Percentiles rank a stretch among this genome's conserved stretches.
Conservation (phyloP, 2,888 invertebrate species). For the Drosophila hawaiiensis region DNA sequence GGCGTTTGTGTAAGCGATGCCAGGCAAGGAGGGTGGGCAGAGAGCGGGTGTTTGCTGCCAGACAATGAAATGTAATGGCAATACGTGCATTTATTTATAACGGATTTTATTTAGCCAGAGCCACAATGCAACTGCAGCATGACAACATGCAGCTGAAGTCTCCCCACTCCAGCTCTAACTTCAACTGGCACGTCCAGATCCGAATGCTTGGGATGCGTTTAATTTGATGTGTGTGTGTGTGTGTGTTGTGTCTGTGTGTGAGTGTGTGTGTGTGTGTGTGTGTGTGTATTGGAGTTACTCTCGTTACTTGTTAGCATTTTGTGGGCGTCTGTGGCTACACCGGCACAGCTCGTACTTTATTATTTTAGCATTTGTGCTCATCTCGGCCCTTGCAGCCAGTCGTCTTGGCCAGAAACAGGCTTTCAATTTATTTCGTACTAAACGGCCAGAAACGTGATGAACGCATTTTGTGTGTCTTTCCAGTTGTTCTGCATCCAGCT, state of each 20-base stretch:
- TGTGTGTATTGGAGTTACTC: constrained; percentile 34
- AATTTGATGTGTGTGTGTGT: not conserved
- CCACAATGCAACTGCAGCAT: constrained; percentile 44
- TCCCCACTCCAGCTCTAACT: constrained; percentile 5
- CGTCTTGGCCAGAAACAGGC: constrained; percentile 27
- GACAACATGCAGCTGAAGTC: constrained; percentile 38
- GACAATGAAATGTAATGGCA: constrained; percentile 75
- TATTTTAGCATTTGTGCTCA: constrained; percentile 45
- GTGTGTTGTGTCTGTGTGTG: not conserved
- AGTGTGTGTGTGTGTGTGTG: constrained; percentile 1
- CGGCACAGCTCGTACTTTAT: constrained; percentile 44
- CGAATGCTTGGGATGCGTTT: constrained; percentile 33
- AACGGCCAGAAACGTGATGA: constrained; percentile 71
- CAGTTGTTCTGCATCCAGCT: not conserved
- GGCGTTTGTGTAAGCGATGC: constrained; percentile 42
- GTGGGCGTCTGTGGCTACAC: constrained; percentile 63
- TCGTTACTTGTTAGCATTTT: constrained; percentile 68
- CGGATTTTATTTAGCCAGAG: constrained; percentile 48
- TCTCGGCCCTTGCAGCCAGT: constrained; percentile 14
- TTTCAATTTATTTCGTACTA: constrained; percentile 66
- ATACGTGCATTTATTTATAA: constrained; percentile 77
- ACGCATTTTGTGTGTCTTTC: constrained; percentile 61
- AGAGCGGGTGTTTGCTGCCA: constrained; percentile 25
- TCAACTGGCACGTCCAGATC: constrained; percentile 31
- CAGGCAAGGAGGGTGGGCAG: not conserved